Percentiles rank a stretch among this genome's conserved stretches.
These are phyloP conservation scores for Erpetoichthys calabaricus DNA, from an alignment of 2,797 vertebrate genomes.

Conservation along the genomic window DNA sequence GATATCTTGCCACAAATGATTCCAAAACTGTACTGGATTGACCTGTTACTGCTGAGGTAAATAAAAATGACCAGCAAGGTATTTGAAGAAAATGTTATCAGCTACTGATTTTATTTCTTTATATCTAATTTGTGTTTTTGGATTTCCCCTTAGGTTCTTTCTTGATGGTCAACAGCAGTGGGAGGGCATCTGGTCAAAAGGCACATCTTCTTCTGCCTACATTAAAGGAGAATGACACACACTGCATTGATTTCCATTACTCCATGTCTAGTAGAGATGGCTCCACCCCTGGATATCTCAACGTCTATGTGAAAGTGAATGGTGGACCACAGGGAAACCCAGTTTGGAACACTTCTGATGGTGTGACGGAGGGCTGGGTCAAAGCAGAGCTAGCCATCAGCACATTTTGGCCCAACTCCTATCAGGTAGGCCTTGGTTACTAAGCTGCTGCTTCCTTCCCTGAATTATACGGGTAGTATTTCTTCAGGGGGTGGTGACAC, in stretches of 20 bases:
- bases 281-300: slow-evolving; percentile 75
- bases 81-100: too few species aligned
- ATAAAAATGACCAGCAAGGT: too few species aligned
- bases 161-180: slow-evolving; percentile 92
- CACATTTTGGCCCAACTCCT: slow-evolving; percentile 95
- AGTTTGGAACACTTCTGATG: slow-evolving; percentile 78
- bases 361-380: slow-evolving; percentile 85
- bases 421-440: slow-evolving; percentile 57
- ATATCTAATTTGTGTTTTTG: background rate
- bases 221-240: slow-evolving; percentile 89
- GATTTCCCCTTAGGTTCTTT: slow-evolving; percentile 61
- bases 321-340: slow-evolving; percentile 87
- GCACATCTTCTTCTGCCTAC: slow-evolving; percentile 84
- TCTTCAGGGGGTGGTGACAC: too few species aligned
- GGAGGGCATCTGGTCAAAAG: slow-evolving; percentile 81
- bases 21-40: too few species aligned
- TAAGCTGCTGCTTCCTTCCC: background rate
- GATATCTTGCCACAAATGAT: too few species aligned
- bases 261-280: slow-evolving; percentile 78
- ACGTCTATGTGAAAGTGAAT: slow-evolving; percentile 88
- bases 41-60: too few species aligned
- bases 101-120: too few species aligned
- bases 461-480: slow-evolving; percentile 1
- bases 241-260: slow-evolving; percentile 95
- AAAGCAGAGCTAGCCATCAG: slow-evolving; percentile 90